Percentiles rank a stretch among this genome's conserved stretches.
Evolutionary conservation across 2,797 vertebrate genomes (phyloP).

Genomic region (Gouania willdenowi): DNA sequence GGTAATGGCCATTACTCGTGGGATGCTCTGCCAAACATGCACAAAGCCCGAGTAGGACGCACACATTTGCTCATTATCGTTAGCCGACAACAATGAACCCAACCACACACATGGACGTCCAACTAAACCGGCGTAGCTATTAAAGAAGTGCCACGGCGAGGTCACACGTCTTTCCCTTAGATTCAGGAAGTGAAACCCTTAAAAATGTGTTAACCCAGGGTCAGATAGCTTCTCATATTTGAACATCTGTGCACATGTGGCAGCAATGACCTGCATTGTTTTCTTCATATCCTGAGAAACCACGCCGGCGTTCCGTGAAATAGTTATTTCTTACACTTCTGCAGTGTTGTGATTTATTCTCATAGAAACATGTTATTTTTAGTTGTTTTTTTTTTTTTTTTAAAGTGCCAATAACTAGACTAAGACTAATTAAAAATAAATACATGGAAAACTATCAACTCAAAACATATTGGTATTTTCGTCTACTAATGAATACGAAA

Average conservation of each 20-base stretch:
- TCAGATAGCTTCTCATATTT: not conserved
- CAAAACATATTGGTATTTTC: no score
- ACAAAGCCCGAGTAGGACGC: not conserved
- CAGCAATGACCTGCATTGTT: not conserved
- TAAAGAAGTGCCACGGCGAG: constrained; percentile 1
- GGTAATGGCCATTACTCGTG: constrained; percentile 55
- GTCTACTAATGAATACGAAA: no score
- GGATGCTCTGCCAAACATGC: constrained; percentile 25
- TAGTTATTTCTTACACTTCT: constrained; percentile 1
- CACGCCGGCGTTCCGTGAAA: constrained; percentile 7
- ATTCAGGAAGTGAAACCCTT: constrained; percentile 5
- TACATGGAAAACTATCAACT: no score
- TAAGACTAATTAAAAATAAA: no score
- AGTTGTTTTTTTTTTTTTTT: no score
- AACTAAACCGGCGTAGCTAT: not conserved
- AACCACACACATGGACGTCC: no score
- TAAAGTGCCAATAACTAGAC: no score
- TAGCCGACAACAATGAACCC: constrained; percentile 18
- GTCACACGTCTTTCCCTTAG: constrained; percentile 13
- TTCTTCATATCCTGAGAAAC: not conserved
- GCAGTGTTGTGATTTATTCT: constrained; percentile 10
- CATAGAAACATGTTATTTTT: no score
- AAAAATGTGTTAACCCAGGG: not conserved
- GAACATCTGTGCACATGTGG: not conserved
- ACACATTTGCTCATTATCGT: constrained; percentile 11